These are phyloP conservation scores for Empidonax traillii DNA, from an alignment of 2,113 vertebrate species.

Conservation along the genomic window DNA sequence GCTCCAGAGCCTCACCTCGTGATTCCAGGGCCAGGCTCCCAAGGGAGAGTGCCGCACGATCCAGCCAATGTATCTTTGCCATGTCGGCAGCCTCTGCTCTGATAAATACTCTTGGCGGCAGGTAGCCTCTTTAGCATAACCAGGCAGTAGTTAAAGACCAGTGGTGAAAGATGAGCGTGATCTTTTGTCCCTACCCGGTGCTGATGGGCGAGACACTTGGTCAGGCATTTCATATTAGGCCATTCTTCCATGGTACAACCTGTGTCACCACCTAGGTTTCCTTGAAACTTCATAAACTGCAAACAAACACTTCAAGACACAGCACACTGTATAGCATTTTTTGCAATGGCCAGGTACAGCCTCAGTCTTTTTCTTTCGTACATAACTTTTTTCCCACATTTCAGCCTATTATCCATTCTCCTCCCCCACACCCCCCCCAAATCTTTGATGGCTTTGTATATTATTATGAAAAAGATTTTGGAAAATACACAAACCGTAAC, in stretches of 20 bases:
- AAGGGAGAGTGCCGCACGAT: rapidly evolving
- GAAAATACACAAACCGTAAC: background rate
- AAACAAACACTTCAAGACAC: background rate
- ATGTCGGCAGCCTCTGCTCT: background rate
- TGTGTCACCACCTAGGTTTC: background rate
- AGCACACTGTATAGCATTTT: background rate
- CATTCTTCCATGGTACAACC: background rate
- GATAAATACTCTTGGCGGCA: background rate
- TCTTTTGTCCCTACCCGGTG: background rate
- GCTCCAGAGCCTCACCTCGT: rapidly evolving
- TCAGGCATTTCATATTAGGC: background rate
- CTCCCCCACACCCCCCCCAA: background rate
- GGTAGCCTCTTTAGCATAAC: background rate
- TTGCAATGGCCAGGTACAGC: background rate
- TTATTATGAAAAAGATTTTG: background rate
- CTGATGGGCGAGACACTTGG: too few relatives aligned
- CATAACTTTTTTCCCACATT: background rate
- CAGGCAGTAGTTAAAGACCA: background rate
- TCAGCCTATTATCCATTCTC: background rate
- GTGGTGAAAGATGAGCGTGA: background rate
- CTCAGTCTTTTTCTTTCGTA: background rate
- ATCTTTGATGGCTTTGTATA: background rate
- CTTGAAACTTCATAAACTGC: background rate
- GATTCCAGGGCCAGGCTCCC: rapidly evolving
- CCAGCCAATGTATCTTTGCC: background rate